Evolutionary conservation across 2,797 vertebrate genomes (phyloP).

Genomic region (Fratercula arctica): DNA sequence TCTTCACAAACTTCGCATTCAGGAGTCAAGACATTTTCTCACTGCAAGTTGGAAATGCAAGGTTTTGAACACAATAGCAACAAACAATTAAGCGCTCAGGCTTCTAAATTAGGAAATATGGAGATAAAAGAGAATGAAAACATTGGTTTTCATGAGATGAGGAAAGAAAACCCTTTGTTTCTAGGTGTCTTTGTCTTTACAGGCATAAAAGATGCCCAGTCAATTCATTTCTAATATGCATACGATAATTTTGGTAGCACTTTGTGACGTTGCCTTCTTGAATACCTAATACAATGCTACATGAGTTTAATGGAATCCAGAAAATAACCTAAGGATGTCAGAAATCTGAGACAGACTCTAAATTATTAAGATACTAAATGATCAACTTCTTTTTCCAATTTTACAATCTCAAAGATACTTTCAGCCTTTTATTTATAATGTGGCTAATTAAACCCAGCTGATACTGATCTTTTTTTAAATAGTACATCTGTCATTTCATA

Average conservation of each 20-base stretch:
- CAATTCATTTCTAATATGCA: neutral
- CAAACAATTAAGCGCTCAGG: neutral
- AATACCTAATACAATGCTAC: neutral
- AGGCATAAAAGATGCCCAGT: neutral
- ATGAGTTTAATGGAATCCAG: neutral
- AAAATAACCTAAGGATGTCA: slow-evolving; percentile 22
- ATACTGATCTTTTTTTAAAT: neutral
- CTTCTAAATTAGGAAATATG: neutral
- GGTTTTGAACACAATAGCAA: neutral
- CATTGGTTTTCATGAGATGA: neutral
- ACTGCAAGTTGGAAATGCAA: neutral
- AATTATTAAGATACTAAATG: slow-evolving; percentile 42
- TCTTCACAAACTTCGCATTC: slow-evolving; percentile 27
- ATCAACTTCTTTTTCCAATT: slow-evolving; percentile 31
- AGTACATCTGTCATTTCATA: neutral
- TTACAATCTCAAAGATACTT: slow-evolving; percentile 21
- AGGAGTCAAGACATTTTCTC: neutral
- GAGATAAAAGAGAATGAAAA: neutral
- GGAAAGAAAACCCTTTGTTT: slow-evolving; percentile 13
- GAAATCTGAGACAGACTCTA: slow-evolving; percentile 12
- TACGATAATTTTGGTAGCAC: neutral
- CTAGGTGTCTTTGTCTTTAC: neutral
- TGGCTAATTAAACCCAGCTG: slow-evolving; percentile 29
- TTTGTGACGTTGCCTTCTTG: neutral
- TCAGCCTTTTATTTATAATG: slow-evolving; percentile 17